Evolutionary conservation across 2,888 invertebrate genomes (phyloP).

Genomic region (Leucophenga maculata): DNA sequence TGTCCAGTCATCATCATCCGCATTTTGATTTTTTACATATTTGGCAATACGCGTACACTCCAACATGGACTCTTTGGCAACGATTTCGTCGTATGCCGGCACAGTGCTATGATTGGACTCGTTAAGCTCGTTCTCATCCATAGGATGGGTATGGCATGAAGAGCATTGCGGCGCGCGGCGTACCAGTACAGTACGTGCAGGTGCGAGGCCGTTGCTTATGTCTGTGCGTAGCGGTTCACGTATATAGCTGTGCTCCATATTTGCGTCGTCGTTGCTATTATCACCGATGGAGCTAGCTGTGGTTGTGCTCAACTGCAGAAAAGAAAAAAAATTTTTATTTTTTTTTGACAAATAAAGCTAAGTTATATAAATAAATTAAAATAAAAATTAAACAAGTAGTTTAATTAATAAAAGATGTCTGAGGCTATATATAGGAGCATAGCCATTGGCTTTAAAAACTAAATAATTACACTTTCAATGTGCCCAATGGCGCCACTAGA

Average conservation of each 20-base stretch:
- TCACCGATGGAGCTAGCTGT: slow-evolving; percentile 46
- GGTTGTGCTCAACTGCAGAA: not conserved
- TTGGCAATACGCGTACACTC: slow-evolving; percentile 80
- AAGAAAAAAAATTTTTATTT: not conserved
- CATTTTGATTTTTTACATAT: slow-evolving; percentile 75
- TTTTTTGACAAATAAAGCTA: too few species aligned
- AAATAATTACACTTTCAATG: slow-evolving; percentile 13
- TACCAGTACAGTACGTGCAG: slow-evolving; percentile 67
- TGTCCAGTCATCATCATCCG: slow-evolving; percentile 79
- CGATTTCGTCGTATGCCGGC: slow-evolving; percentile 76
- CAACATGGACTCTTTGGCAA: slow-evolving; percentile 79
- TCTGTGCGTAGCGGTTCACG: slow-evolving; percentile 75
- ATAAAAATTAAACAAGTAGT: too few species aligned
- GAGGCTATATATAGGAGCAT: too few species aligned
- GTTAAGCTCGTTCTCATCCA: slow-evolving; percentile 73
- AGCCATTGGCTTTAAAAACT: too few species aligned
- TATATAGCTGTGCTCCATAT: slow-evolving; percentile 82
- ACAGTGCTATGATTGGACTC: slow-evolving; percentile 69
- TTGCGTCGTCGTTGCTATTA: slow-evolving; percentile 44
- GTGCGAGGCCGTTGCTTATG: slow-evolving; percentile 64
- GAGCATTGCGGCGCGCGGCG: slow-evolving; percentile 70
- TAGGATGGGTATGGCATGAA: slow-evolving; percentile 69
- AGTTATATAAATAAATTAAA: too few species aligned
- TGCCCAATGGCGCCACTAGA: not conserved
- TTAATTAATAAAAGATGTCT: too few species aligned